Percentiles rank a stretch among this genome's conserved stretches.
phyloP scores from a whole-genome alignment of 2,797 vertebrate genomes.

The Varecia variegata region DNA sequence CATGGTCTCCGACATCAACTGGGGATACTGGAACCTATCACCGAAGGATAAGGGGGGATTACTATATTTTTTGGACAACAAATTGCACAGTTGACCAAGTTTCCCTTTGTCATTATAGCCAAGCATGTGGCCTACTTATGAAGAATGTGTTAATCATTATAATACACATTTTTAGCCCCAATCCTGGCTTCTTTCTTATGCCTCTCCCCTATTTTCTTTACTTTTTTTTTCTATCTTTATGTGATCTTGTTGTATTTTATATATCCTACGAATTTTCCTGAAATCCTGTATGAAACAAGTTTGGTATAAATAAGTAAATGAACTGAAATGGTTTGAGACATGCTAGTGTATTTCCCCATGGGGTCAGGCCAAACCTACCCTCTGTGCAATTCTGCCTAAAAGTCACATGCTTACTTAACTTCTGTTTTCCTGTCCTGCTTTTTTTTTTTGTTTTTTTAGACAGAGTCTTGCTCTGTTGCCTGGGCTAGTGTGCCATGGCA shows the following conservation, averaged over 20 bases:
- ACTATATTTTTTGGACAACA: background rate
- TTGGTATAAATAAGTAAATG: constrained; percentile 8
- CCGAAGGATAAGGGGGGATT: no score
- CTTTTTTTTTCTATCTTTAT: background rate
- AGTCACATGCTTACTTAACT: background rate
- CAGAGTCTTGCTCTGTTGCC: no score
- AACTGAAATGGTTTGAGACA: background rate
- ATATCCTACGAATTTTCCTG: background rate
- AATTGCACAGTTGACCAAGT: background rate
- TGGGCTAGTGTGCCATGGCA: no score
- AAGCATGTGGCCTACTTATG: background rate
- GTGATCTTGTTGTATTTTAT: background rate
- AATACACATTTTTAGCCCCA: background rate
- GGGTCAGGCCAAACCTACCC: background rate
- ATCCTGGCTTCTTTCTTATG: background rate
- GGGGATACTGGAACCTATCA: no score
- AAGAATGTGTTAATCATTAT: background rate
- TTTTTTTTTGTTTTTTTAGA: no score
- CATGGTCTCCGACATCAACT: no score
- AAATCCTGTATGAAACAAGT: background rate
- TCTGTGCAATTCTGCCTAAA: background rate
- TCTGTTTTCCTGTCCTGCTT: background rate
- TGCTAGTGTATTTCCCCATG: background rate
- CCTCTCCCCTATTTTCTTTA: background rate
- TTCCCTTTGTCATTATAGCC: background rate